A percentile compares a stretch with the other conserved stretches of the same genome.
Evolutionary conservation across 1,140 invertebrate genomes (phyloP).

Genomic region (Chlorops oryzae): DNA sequence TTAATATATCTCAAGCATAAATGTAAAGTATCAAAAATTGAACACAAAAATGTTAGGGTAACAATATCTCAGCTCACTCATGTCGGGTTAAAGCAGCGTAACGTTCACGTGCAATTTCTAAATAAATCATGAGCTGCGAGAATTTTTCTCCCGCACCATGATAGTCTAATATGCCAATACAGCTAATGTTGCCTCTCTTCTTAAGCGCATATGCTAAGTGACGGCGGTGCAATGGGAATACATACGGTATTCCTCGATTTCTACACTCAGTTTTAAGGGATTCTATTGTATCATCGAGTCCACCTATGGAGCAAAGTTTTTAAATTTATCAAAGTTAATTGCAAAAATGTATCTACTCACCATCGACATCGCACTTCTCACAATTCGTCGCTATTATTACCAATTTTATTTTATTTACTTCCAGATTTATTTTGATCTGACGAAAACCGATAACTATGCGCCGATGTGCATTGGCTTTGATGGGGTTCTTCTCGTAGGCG

Average conservation of each 20-base stretch:
- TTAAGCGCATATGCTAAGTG: conserved; percentile 31
- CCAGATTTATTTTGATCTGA: conserved; percentile 54
- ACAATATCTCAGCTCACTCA: too few species aligned
- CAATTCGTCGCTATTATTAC: conserved; percentile 56
- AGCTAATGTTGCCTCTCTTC: conserved; percentile 38
- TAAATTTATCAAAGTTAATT: not conserved
- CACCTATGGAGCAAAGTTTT: conserved; percentile 15
- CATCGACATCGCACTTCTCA: conserved; percentile 29
- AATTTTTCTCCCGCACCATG: conserved; percentile 32
- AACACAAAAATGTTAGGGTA: too few species aligned
- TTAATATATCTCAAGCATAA: too few species aligned
- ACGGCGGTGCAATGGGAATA: conserved; percentile 31
- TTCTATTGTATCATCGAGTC: conserved; percentile 29
- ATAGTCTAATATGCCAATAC: conserved; percentile 37
- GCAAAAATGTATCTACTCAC: conserved; percentile 11
- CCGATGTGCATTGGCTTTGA: conserved; percentile 53
- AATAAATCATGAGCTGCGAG: too few species aligned
- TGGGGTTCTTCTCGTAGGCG: conserved; percentile 54
- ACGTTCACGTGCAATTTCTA: too few species aligned
- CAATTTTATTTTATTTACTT: conserved; percentile 54
- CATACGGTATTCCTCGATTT: conserved; percentile 28
- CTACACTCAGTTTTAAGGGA: conserved; percentile 30
- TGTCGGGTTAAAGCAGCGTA: too few species aligned
- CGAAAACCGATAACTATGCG: conserved; percentile 56
- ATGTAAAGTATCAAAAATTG: too few species aligned